These are phyloP conservation scores for Nyctereutes procyonoides DNA, from an alignment of 2,113 vertebrate genomes.

Conservation along the genomic window DNA sequence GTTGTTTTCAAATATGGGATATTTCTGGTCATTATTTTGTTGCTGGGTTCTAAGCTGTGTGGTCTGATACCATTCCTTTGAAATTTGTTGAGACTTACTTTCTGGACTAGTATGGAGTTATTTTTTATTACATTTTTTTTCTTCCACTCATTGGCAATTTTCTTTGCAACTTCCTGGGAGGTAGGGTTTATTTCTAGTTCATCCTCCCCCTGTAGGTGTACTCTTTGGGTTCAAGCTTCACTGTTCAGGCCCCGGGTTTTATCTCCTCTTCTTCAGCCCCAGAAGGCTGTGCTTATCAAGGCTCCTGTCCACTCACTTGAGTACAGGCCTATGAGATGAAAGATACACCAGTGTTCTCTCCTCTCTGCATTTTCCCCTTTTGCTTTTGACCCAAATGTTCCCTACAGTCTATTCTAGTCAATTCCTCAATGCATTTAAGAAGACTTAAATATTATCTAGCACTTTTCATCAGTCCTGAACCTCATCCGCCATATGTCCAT, in stretches of 20 bases:
- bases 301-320: neutral
- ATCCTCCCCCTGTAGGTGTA: neutral
- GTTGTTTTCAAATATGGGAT: conserved; percentile 1
- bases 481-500: neutral
- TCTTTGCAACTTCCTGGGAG: neutral
- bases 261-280: neutral
- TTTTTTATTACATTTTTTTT: neutral
- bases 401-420: neutral
- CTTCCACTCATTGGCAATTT: neutral
- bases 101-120: neutral
- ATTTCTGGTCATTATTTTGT: conserved; percentile 1
- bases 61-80: neutral
- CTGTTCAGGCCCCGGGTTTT: neutral
- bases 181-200: neutral
- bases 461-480: neutral
- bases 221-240: neutral
- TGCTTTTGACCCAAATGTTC: neutral
- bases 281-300: neutral
- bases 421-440: neutral
- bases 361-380: neutral
- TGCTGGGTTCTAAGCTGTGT: neutral
- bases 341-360: neutral
- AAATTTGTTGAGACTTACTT: neutral
- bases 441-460: neutral
- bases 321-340: neutral